Percentiles rank a stretch among this genome's conserved stretches.
These are phyloP conservation scores for Villa cingulata DNA, from an alignment of 2,888 invertebrate species.

Conservation along the genomic window DNA sequence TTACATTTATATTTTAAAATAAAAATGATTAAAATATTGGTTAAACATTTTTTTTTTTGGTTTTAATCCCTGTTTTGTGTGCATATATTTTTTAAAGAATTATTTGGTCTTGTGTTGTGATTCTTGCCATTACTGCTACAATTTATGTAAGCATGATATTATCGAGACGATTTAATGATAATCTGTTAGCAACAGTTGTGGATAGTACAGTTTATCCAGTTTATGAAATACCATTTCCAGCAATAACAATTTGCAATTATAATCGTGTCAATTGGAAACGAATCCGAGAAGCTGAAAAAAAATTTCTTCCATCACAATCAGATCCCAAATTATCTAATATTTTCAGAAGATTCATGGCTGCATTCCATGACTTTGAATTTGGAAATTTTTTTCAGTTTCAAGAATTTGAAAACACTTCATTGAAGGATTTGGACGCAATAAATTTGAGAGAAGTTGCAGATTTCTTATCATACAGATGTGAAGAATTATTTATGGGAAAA, in stretches of 20 bases:
- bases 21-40: too few species aligned
- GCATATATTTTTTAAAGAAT: constrained; percentile 15
- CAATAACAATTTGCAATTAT: constrained; percentile 27
- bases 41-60: too few species aligned
- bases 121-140: constrained; percentile 26
- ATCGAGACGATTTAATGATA: constrained; percentile 27
- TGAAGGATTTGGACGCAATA: constrained; percentile 21
- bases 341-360: constrained; percentile 21
- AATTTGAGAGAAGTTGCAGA: constrained; percentile 21
- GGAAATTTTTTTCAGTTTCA: constrained; percentile 28
- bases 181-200: constrained; percentile 29
- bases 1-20: too few species aligned
- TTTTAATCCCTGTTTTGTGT: too few species aligned
- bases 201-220: constrained; percentile 31
- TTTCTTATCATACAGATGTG: constrained; percentile 24
- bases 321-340: constrained; percentile 11
- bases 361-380: constrained; percentile 25
- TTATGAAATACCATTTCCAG: constrained; percentile 28
- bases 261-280: constrained; percentile 31
- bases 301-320: constrained; percentile 22
- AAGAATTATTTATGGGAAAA: constrained; percentile 25
- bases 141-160: constrained; percentile 27
- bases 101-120: constrained; percentile 26
- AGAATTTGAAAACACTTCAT: constrained; percentile 8
- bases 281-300: constrained; percentile 21